Base-by-base conservation (phyloP, 2,888 invertebrate species). In the Vanessa cardui region DNA sequence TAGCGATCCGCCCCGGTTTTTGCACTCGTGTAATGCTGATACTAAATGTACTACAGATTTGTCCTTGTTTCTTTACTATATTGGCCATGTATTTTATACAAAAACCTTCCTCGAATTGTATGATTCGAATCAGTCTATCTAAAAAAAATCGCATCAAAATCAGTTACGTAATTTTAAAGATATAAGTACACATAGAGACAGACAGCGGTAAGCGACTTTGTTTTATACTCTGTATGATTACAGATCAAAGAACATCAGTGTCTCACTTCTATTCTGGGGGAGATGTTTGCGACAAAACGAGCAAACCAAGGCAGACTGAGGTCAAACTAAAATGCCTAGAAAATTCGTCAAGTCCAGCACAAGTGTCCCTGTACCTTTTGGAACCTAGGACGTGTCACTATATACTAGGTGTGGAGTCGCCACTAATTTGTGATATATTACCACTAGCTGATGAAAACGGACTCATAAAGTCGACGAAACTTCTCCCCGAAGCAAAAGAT, bases 381-480 rank as follows among this genome's bases (percentile, higher is more conserved):
- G 99, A 99, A 83, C 99, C 99, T 0, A 95, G 96, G 80, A 96
- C 97, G 0, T 99, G 99, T 83, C 97, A 98, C 87, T 99, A 99
- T 84, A 96, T 98, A 64, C 90, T 99, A 62, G 97, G 97, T n/a
- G 97, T 99, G 0, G 99, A 99, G 83, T 98, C 99, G 0, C 96
- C 97, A 0, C 88, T 98, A 9, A 96, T 99, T 76, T 99, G 99
- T 88, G 95, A 97, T 78, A 95, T 99, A 73, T 86, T 98, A 62
- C 94, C 96, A 2, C 92, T 95, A 72, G 97, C 97, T 0, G 97
- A 98, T 85, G 95, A 96, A 33, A 93, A 96, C 79, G 98, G 98
- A 4, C 89, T 98, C 2, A 87, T 93, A 1, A 85, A 86, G 64
- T 72, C 83, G 0, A 74, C 75, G 0, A 85, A 81, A 46, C 72